Evolutionary conservation across 1,140 invertebrate genomes (phyloP), one percentile per base, ranked within the genome.

Genomic region (Samia ricini): DNA sequence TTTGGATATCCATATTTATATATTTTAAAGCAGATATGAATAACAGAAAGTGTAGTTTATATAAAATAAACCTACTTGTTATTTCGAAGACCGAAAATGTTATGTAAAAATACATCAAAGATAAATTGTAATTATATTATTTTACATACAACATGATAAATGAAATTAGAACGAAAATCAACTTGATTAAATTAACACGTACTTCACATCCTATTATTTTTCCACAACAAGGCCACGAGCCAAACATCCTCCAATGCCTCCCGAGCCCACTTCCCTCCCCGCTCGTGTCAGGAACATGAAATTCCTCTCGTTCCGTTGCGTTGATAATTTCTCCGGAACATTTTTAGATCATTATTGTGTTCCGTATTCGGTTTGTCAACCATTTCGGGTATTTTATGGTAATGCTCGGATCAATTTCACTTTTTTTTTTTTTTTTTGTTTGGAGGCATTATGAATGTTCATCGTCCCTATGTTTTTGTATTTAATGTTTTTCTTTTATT

Each of bases 261-360:
- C 33, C 33, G 12, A 42, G n/a, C 33, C 26, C 26, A 26, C 26
- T 26, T 26, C 33, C n/a, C 33, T 42, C 33, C 33, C 12, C n/a
- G 10, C 33, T 36, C 33, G 33, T 42, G 33, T 42, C 33, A 42
- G 33, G 33, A 42, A 42, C 33, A 42, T 42, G 33, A 42, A 42
- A 42, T 42, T 42, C 33, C 33, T 42, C 33, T 42, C 33, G 15
- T 42, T 42, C 33, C 33, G 12, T 42, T 15, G 33, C 33, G 33
- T 10, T 42, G 33, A 42, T 42, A 42, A 42, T 42, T 42, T 4
- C 33, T 42, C 33, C 33, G 4, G 33, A 42, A 42, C 33, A 15
- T 42, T 42, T 42, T 42, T 42, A 42, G 33, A 42, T 42, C 33
- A 42, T 42, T 42, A 42, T 42, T 42, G 33, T 42, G 12, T 42